Evolutionary conservation across 2,113 vertebrate genomes (phyloP), one percentile per base, ranked within the genome.

Genomic region (Poeciliopsis prolifica): DNA sequence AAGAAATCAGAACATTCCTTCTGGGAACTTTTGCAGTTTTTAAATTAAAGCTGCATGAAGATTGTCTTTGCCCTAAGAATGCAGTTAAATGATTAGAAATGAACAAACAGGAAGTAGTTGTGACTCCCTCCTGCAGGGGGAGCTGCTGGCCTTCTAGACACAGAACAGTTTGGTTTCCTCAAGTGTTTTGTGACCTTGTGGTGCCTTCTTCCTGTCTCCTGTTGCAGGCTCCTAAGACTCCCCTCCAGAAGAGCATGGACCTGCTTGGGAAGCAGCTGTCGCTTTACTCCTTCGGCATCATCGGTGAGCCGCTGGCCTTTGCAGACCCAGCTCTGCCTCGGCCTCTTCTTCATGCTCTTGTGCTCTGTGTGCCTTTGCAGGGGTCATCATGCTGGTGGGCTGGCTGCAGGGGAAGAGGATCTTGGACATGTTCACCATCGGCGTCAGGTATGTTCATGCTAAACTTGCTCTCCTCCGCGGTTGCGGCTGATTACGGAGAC

Each of bases 401-500:
- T 99, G 97, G 97, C 92, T 99, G 78, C 97, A 99, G 94, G 98
- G 98, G 78, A 99, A 99, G 84, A 94, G 96, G 84, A 95, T 97
- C 75, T 88, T 99, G 83, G 98, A 99, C 94, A 99, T 99, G 98
- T 99, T 99, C 93, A 99, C 98, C 70, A 99, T 99, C 64, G 97
- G 98, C 5, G 98, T 99, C 90, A 99, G 98, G 98, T 81, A 72
- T 35, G 26, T 7, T 42, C n/a, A 22, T 10, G 0, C 29, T 11
- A n/a, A 9, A 54, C 51, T 15, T 48, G 17, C 17, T 48, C 44
- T 48, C 17, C 44, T 48, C 44, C 44, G 1, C 1, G 14, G 44
- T 19, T 48, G 15, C 44, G 5, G 44, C 44, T 48, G 44, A 19
- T 6, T 48, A 1, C 44, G 19, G 17, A 42, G 40, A 14, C 40